Evolutionary conservation across 2,797 vertebrate species (phyloP).

Genomic region (Thunnus albacares): DNA sequence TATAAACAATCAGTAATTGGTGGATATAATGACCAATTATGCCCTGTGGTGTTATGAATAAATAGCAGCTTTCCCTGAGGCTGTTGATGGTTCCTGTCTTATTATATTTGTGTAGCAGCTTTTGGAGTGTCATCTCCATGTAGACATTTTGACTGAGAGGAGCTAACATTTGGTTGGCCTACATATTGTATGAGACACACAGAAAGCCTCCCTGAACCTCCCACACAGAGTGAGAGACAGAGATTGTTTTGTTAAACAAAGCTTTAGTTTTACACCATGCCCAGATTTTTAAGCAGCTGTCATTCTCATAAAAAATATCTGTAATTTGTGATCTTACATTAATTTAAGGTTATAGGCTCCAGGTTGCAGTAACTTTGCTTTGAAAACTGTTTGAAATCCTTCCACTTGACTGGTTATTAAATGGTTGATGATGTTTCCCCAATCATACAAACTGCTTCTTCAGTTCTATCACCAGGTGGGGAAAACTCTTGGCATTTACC

Average conservation of each 20-base stretch:
- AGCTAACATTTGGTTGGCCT: conserved; percentile 55
- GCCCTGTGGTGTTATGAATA: conserved; percentile 51
- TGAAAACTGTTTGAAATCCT: conserved; percentile 3
- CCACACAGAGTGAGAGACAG: conserved; percentile 28
- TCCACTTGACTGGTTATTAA: conserved; percentile 12
- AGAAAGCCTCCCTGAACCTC: conserved; percentile 37
- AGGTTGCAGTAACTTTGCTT: background rate
- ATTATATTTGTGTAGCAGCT: conserved; percentile 50
- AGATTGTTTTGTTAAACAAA: conserved; percentile 32
- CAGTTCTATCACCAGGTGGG: conserved; percentile 33
- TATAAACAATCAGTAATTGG: conserved; percentile 59
- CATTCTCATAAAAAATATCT: conserved; percentile 5
- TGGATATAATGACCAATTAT: conserved; percentile 58
- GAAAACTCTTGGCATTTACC: conserved; percentile 29
- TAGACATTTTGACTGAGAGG: conserved; percentile 42
- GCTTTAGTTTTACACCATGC: background rate
- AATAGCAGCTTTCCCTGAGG: conserved; percentile 50
- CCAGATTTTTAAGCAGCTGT: conserved; percentile 18
- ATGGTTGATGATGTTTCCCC: conserved; percentile 18
- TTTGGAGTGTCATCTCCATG: conserved; percentile 48
- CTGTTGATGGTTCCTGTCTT: conserved; percentile 57
- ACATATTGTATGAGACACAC: conserved; percentile 44
- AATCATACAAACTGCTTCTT: conserved; percentile 24
- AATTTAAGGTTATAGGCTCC: conserved; percentile 12
- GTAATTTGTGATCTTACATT: conserved; percentile 3